Evolutionary conservation across 2,797 vertebrate genomes (phyloP), one percentile per base, ranked within the genome.

Genomic region (Cuniculus paca): DNA sequence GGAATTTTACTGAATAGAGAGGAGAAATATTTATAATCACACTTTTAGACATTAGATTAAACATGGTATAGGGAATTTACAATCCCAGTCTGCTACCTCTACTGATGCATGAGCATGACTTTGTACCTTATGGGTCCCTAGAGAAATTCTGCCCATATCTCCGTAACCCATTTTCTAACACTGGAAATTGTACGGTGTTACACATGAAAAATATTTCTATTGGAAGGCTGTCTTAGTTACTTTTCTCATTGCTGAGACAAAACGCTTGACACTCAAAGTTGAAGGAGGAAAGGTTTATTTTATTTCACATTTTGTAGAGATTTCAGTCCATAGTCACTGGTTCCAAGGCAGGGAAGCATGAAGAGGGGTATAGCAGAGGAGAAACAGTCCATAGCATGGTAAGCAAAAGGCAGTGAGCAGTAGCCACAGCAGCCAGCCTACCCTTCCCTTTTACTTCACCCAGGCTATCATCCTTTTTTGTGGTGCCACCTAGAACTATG

Each of bases 21-120:
- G 42, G 63, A 54, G 26, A 90, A 80, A 52, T n/a, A 78, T 10
- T 34, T 34, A 48, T 75, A 70, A 92, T 70, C 20, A 70, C 63
- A 86, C 36, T 50, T 34, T 48, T 86, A 75, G 45, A 90, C 82
- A 65, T 81, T 52, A 89, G 65, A 87, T 81, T 75, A 91, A 95
- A 83, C 42, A 36, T 60, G 42, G 16, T 5, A 13, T 60, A 56
- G 10, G 81, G 48, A 72, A 39, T 88, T 91, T 74, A 54, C 80
- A 72, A 0, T 61, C 60, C 42, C 45, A 68, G 26, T 56, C 31
- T 68, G 58, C 48, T 42, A 14, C 22, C 6, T 77, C 24, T 61
- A 19, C 60, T 14, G 22, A 74, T 39, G 60, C 26, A 0, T 26
- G 45, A 48, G 19, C 50, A 92, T 52, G 60, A 28, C 60, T 36